Evolutionary conservation across 2,888 invertebrate genomes (phyloP).

Genomic region (Synanthedon formicaeformis): DNA sequence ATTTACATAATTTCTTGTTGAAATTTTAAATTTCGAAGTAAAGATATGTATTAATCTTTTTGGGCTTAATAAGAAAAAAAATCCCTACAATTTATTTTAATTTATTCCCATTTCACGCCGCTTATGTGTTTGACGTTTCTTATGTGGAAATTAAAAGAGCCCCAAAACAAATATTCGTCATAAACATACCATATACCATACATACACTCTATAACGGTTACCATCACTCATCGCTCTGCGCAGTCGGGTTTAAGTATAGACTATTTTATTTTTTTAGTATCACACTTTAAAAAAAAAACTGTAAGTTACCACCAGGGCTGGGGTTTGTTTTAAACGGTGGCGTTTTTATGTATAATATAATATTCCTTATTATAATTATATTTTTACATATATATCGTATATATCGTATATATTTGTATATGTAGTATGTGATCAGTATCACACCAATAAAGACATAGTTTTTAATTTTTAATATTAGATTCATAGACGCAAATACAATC

Average conservation of each 20-base stretch:
- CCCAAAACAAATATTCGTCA: no score
- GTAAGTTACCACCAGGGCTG: background rate
- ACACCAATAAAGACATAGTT: constrained; percentile 68
- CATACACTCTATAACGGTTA: background rate
- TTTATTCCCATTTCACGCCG: no score
- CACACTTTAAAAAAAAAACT: constrained; percentile 1
- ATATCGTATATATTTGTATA: no score
- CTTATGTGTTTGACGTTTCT: no score
- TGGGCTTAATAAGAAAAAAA: no score
- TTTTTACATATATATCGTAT: constrained; percentile 7
- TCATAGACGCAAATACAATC: constrained; percentile 49
- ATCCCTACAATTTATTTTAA: no score
- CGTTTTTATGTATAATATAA: constrained; percentile 31
- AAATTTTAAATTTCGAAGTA: no score
- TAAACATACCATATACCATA: no score
- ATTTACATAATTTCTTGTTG: no score
- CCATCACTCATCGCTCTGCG: background rate
- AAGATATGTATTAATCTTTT: no score
- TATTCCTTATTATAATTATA: constrained; percentile 54
- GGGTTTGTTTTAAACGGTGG: constrained; percentile 36
- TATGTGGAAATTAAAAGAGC: no score
- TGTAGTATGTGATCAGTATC: constrained; percentile 50
- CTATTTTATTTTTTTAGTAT: background rate
- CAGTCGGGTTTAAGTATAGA: constrained; percentile 6
- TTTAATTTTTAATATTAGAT: constrained; percentile 27